Percentiles rank a stretch among this genome's conserved stretches.
Conservation (phyloP, 2,797 vertebrate genomes). For the Anniella stebbinsi region DNA sequence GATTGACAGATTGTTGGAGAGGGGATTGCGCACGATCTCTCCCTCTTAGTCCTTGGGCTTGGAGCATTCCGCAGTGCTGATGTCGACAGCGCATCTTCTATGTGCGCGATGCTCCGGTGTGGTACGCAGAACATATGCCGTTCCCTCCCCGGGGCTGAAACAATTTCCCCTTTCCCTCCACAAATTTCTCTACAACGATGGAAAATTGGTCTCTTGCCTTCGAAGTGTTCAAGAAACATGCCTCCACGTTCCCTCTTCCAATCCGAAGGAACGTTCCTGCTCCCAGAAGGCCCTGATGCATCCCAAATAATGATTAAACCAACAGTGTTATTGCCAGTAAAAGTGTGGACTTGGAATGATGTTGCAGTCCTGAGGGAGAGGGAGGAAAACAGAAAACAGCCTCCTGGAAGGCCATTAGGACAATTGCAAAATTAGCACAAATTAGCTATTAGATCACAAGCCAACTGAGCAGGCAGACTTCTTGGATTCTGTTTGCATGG, state of each 20-base stretch:
- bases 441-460: background rate
- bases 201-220: background rate
- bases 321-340: background rate
- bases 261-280: background rate
- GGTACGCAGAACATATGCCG: background rate
- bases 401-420: background rate
- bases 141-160: background rate
- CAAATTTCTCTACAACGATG: background rate
- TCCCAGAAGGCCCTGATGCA: background rate
- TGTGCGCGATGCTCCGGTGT: background rate
- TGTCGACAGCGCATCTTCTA: background rate
- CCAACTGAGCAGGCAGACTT: background rate
- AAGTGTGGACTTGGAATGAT: background rate
- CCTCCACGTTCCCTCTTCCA: background rate
- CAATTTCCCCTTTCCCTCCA: too few relatives aligned
- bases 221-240: background rate
- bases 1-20: slow-evolving; percentile 3
- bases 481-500: background rate
- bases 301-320: background rate
- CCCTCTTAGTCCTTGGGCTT: background rate
- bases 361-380: background rate
- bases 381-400: background rate
- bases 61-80: background rate
- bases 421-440: background rate
- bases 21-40: background rate